These are phyloP conservation scores for Lepeophtheirus nordmannii DNA, from an alignment of 2,888 invertebrate species.

Conservation along the genomic window DNA sequence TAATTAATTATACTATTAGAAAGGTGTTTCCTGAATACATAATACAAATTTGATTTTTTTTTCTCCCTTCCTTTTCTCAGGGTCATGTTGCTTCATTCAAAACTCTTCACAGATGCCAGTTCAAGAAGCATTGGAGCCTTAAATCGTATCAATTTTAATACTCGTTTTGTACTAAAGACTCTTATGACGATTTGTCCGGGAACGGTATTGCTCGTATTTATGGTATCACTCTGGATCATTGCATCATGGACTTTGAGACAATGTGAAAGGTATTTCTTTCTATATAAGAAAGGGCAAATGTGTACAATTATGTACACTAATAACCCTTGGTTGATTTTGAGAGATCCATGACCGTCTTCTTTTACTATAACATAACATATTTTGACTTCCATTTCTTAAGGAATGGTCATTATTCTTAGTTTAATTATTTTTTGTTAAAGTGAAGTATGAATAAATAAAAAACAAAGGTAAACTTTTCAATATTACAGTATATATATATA, in stretches of 20 bases:
- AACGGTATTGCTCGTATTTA: slow-evolving; percentile 91
- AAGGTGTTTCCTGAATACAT: too few species aligned
- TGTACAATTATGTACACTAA: neutral
- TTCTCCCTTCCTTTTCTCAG: slow-evolving; percentile 35
- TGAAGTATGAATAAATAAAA: too few species aligned
- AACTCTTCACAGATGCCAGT: slow-evolving; percentile 98
- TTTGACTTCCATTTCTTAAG: neutral
- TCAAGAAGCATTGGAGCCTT: slow-evolving; percentile 67
- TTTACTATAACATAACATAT: slow-evolving; percentile 11
- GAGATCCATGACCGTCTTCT: slow-evolving; percentile 26
- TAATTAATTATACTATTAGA: too few species aligned
- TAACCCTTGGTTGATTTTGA: slow-evolving; percentile 22
- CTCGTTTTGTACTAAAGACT: slow-evolving; percentile 76
- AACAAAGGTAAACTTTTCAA: too few species aligned
- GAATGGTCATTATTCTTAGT: too few species aligned
- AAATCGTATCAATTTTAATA: slow-evolving; percentile 86
- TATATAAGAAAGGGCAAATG: neutral
- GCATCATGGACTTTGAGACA: slow-evolving; percentile 97
- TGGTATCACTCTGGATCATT: slow-evolving; percentile 98
- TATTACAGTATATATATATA: too few species aligned
- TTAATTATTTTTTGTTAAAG: too few species aligned
- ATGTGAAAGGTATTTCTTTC: slow-evolving; percentile 71
- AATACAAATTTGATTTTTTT: too few species aligned
- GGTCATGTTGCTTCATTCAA: slow-evolving; percentile 97
- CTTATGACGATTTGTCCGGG: slow-evolving; percentile 98